A percentile compares a stretch with the other conserved stretches of the same genome.
Evolutionary conservation across 2,888 invertebrate genomes (phyloP).

Genomic region (Dasysyrphus albostriatus): DNA sequence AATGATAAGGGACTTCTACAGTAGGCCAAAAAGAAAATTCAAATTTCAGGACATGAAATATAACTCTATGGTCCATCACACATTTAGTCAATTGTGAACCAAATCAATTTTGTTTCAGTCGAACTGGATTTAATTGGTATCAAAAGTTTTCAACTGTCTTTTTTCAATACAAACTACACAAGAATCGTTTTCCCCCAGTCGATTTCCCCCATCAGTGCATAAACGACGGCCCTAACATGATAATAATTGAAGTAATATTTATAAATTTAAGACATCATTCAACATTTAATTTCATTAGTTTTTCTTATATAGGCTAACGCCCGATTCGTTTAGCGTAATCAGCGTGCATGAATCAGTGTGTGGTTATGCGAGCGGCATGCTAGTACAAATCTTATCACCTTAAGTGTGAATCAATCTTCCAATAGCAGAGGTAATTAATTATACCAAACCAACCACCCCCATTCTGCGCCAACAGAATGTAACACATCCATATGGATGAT

Average conservation of each 20-base stretch:
- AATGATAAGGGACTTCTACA: no score
- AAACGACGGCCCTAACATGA: no score
- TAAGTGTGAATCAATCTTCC: constrained; percentile 81
- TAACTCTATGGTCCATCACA: background rate
- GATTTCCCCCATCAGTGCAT: no score
- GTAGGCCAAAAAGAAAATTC: no score
- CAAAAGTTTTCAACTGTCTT: no score
- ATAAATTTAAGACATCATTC: constrained; percentile 9
- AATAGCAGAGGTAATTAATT: constrained; percentile 70
- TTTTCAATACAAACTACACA: no score
- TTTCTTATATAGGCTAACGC: background rate
- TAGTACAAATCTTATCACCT: constrained; percentile 78
- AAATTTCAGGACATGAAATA: background rate
- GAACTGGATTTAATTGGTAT: no score
- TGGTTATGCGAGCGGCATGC: constrained; percentile 42
- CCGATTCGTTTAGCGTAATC: constrained; percentile 30
- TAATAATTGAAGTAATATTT: background rate
- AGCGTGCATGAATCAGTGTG: constrained; percentile 31
- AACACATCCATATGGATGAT: constrained; percentile 74
- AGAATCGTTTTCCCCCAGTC: no score
- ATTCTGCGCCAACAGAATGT: constrained; percentile 54
- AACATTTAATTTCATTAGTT: constrained; percentile 26
- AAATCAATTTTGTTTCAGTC: no score
- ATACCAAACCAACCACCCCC: constrained; percentile 51
- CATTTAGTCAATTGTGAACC: no score